These are phyloP conservation scores for Chrysocyon brachyurus DNA, from an alignment of 2,797 vertebrate species.

Conservation along the genomic window DNA sequence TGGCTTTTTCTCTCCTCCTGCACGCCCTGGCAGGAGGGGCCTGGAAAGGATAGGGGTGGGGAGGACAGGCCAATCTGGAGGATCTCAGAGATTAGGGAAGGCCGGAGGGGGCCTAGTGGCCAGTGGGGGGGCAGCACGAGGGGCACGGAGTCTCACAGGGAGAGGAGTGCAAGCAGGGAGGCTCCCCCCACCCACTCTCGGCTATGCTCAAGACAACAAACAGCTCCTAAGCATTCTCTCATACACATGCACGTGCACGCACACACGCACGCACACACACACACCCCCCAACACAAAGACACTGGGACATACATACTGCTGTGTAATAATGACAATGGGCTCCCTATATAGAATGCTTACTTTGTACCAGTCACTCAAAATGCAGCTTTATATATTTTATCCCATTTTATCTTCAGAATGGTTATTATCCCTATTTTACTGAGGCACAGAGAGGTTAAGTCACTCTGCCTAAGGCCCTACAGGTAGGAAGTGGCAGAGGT, in stretches of 20 bases:
- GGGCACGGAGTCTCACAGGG: background rate
- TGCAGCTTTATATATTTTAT: background rate
- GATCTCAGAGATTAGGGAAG: background rate
- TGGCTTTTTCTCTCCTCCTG: background rate
- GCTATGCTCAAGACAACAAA: background rate
- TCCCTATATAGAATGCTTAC: background rate
- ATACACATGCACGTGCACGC: accelerated
- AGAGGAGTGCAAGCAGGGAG: background rate
- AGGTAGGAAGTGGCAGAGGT: background rate
- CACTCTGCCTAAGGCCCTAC: background rate
- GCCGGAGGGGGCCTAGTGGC: background rate
- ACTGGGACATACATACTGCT: background rate
- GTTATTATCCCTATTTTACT: background rate
- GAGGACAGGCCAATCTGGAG: background rate
- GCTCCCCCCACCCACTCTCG: background rate
- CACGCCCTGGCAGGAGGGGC: background rate
- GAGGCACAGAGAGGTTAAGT: background rate
- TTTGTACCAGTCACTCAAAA: background rate
- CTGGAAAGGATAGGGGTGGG: background rate
- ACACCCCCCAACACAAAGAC: background rate
- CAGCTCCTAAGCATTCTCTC: background rate
- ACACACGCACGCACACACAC: background rate
- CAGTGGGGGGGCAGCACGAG: background rate
- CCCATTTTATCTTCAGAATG: background rate
- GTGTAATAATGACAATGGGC: background rate